Percentiles rank a stretch among this genome's conserved stretches.
Conservation (phyloP, 2,888 invertebrate genomes). For the Kuschelorhynchus macadamiae region DNA sequence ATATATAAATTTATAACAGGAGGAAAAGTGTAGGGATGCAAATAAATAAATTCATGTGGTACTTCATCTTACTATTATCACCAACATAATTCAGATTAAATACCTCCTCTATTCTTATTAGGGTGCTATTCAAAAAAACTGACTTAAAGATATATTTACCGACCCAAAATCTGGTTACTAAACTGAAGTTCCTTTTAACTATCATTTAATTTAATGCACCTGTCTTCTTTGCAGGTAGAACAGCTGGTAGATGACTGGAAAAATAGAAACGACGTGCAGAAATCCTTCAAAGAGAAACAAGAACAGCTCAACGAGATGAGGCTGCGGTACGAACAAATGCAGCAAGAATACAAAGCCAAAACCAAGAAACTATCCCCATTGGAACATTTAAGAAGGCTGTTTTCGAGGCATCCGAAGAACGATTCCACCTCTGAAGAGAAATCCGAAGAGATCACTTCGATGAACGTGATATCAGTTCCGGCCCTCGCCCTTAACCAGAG, state of each 20-base stretch:
- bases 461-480: conserved; percentile 49
- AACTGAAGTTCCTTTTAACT: background rate
- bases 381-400: conserved; percentile 74
- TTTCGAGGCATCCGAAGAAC: conserved; percentile 45
- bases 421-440: conserved; percentile 46
- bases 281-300: conserved; percentile 87
- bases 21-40: no score
- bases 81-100: no score
- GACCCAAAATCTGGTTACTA: background rate
- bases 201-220: background rate
- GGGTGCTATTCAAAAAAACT: no score
- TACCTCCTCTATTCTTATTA: no score
- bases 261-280: conserved; percentile 88
- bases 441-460: conserved; percentile 52
- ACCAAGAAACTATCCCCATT: conserved; percentile 86
- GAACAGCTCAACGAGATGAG: conserved; percentile 86
- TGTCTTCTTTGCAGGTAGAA: conserved; percentile 72
- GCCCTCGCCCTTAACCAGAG: conserved; percentile 52
- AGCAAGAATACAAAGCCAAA: conserved; percentile 81
- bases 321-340: conserved; percentile 83
- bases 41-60: no score
- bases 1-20: no score
- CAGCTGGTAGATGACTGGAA: conserved; percentile 89
- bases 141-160: no score
- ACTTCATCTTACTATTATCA: no score